phyloP scores from a whole-genome alignment of 2,797 vertebrate species.

The Rhinogobio ventralis region DNA sequence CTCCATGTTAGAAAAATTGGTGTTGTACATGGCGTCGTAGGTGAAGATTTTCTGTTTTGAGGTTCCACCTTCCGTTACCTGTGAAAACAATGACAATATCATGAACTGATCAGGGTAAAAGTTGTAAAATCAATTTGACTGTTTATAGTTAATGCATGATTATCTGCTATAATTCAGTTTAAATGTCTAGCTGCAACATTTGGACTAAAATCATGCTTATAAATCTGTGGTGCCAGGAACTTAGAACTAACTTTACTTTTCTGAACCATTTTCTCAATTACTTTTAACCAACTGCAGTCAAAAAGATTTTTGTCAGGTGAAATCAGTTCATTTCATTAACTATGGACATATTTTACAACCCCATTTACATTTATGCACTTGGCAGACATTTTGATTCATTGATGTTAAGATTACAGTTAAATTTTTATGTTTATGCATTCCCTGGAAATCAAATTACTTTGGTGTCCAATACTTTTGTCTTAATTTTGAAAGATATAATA shows the following conservation, averaged over 20 bases:
- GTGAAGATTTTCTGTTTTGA: conserved; percentile 95
- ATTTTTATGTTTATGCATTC: not conserved
- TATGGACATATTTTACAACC: not conserved
- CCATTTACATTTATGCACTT: not conserved
- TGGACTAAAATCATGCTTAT: not conserved
- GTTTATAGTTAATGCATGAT: not conserved
- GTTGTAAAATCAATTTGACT: not conserved
- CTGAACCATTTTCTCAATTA: not conserved
- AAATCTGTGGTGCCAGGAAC: not conserved
- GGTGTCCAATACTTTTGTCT: not conserved
- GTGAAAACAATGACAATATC: conserved; percentile 36
- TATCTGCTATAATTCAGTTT: not conserved
- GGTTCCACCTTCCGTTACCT: conserved; percentile 88
- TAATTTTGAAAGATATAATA: not conserved
- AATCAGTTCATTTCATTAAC: not conserved
- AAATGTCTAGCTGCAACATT: not conserved
- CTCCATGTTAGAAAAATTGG: conserved; percentile 90
- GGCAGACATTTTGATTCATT: no score
- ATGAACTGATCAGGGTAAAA: not conserved
- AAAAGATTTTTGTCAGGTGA: not conserved
- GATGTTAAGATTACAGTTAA: not conserved
- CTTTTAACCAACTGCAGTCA: not conserved
- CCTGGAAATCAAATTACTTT: not conserved
- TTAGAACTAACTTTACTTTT: not conserved
- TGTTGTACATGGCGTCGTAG: conserved; percentile 93